Evolutionary conservation across 37 sponge, comb jelly and placozoan genomes (phyloP).

Genomic region (Oscarella lobularis): DNA sequence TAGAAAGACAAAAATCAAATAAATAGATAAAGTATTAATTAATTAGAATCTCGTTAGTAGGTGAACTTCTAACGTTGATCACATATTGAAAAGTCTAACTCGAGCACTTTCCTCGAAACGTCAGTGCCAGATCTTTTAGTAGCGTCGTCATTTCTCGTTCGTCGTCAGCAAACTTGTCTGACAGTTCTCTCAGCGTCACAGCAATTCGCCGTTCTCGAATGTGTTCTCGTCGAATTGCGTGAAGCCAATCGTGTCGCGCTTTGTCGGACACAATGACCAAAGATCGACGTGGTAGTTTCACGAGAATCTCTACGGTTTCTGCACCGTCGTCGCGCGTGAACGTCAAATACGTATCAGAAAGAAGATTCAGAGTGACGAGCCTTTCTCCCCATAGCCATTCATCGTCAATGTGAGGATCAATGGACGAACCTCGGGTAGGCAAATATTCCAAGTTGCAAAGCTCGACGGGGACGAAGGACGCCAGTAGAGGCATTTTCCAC

Average conservation of each 20-base stretch:
- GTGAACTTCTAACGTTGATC: too few species aligned
- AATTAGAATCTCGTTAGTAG: too few species aligned
- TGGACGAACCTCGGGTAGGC: conserved; percentile 66
- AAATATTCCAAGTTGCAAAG: conserved; percentile 84
- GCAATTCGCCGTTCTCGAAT: conserved; percentile 54
- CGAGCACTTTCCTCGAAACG: too few species aligned
- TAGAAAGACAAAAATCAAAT: not conserved
- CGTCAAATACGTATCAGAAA: conserved; percentile 59
- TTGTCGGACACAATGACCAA: conserved; percentile 59
- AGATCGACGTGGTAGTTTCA: conserved; percentile 61
- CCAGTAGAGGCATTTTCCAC: conserved; percentile 8
- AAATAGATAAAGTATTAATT: too few species aligned
- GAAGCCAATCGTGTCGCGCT: conserved; percentile 72
- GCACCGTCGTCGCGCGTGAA: conserved; percentile 31
- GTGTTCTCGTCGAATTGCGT: conserved; percentile 65
- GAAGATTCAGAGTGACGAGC: conserved; percentile 79
- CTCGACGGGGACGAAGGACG: conserved; percentile 73
- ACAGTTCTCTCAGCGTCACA: conserved; percentile 78
- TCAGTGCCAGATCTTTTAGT: too few species aligned
- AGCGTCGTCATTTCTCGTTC: too few species aligned
- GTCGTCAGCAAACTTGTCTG: conserved; percentile 35
- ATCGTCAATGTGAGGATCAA: conserved; percentile 91
- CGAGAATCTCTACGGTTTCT: conserved; percentile 14
- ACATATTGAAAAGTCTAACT: too few species aligned
- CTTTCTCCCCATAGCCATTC: conserved; percentile 93